Conservation (phyloP, 2,888 invertebrate species). For the Drosophila nigricruria region DNA sequence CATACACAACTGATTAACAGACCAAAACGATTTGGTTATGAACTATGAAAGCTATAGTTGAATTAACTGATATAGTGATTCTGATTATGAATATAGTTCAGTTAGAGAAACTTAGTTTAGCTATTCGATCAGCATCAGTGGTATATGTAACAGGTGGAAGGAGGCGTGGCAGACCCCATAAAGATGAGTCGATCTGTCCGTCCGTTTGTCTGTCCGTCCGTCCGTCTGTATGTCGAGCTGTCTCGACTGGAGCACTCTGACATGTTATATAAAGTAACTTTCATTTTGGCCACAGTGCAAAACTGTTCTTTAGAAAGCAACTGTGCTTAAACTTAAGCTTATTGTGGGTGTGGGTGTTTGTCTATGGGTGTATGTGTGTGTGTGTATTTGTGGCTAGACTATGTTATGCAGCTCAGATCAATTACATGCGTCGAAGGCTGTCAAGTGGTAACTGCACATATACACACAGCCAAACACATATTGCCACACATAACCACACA, state of each 20-base stretch:
- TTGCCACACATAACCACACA: slow-evolving; percentile 9
- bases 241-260: no score
- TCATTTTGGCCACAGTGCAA: neutral
- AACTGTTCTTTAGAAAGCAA: neutral
- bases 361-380: neutral
- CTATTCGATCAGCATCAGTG: no score
- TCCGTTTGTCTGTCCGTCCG: no score
- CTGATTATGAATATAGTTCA: neutral
- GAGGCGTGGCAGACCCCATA: no score
- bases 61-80: neutral
- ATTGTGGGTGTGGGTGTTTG: neutral
- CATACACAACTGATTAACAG: neutral
- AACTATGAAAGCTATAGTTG: neutral
- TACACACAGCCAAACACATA: slow-evolving; percentile 6
- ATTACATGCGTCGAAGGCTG: slow-evolving; percentile 31
- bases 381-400: slow-evolving; percentile 1
- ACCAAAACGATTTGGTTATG: neutral
- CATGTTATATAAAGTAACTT: no score
- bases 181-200: no score
- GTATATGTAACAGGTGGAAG: no score
- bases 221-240: no score
- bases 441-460: slow-evolving; percentile 25
- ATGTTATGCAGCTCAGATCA: slow-evolving; percentile 16
- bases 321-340: neutral
- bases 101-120: no score